Base-by-base conservation (phyloP, 2,888 invertebrate genomes). In the Caenorhabditis becei region DNA sequence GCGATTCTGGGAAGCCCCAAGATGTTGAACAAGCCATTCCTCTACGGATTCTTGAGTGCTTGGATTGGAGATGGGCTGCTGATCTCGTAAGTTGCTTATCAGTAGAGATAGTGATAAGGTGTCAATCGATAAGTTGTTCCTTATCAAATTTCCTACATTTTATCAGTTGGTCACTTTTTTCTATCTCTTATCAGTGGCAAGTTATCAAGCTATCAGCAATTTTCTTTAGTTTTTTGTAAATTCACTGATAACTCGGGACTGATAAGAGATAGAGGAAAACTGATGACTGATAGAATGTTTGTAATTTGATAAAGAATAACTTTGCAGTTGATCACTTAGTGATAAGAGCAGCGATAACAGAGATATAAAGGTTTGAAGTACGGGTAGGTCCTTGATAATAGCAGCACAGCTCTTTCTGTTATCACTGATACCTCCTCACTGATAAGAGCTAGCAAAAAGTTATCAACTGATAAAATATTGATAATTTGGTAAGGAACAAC, bases 61-160 rank as follows among this genome's bases (percentile, higher is more conserved):
- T 93, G 93, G 93, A 91, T 93, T 14, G 92, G 92, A n/a, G 91
- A 92, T 32, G 93, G 93, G n/a, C 89, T 93, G 0, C 88, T 93
- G 2, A 92, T 92, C 51, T 92, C 92, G 92, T 92, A 78, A 59
- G 71, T 63, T 44, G 7, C 14, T 41, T 7, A 14, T 41, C 7
- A 2, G 7, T 41, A 14, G 14, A 41, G 41, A 14, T 41, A 14
- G 41, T 14, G 14, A 14, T 2, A 14, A 41, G 41, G 7, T 41
- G 14, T 41, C 41, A 41, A 41, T 14, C 14, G 14, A 7, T 11
- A 41, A 41, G 14, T 11, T 41, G 10, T 14, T 14, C 41, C 7
- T 14, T 11, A 41, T 41, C 2, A 11, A 14, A 41, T 41, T n/a
- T n/a, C n/a, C 8, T 14, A 11, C 14, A 41, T 11, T 14, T 41